phyloP scores from a whole-genome alignment of 2,113 vertebrate genomes.

The Xerus inauris region DNA sequence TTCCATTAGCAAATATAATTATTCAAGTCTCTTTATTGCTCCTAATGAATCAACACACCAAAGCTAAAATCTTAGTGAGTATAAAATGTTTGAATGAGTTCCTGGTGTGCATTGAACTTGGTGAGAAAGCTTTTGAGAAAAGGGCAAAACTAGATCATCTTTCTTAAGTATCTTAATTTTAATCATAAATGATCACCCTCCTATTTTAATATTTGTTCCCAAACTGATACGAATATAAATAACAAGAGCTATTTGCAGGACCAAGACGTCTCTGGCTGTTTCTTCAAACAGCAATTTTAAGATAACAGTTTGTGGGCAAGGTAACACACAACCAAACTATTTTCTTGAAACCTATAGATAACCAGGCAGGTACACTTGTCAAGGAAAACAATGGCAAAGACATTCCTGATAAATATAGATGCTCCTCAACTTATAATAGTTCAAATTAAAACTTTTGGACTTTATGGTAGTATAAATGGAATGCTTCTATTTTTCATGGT shows the following conservation, averaged over 20 bases:
- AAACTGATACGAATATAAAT: conserved; percentile 6
- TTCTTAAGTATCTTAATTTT: conserved; percentile 44
- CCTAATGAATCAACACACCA: conserved; percentile 62
- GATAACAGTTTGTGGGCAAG: not conserved
- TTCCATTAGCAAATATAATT: conserved; percentile 60
- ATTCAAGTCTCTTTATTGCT: conserved; percentile 71
- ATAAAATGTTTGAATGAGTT: conserved; percentile 53
- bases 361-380: not conserved
- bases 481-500: not conserved
- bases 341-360: not conserved
- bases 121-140: conserved; percentile 41
- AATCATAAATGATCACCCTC: not conserved
- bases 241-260: not conserved
- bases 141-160: conserved; percentile 2
- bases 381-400: not conserved
- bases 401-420: not conserved
- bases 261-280: not conserved
- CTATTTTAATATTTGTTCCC: not conserved
- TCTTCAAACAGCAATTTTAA: not conserved
- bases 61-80: conserved; percentile 20
- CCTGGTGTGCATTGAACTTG: not conserved
- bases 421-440: not conserved
- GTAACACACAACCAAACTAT: not conserved
- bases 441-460: not conserved
- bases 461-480: not conserved